Base-by-base conservation (phyloP, 2,113 vertebrate species). In the Catharus bicknelli region DNA sequence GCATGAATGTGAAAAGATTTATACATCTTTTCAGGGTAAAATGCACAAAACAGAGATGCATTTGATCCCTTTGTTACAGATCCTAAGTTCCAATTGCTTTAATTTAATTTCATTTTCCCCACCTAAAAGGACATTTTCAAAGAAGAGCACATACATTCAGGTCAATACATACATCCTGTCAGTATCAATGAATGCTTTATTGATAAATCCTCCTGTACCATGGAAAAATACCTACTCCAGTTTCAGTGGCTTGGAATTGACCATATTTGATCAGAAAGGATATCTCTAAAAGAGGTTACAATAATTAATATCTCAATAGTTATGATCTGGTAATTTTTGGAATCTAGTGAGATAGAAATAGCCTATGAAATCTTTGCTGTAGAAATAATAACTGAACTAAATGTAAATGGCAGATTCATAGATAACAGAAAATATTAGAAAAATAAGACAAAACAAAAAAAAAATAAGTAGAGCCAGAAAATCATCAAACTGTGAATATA, bases 111-210 rank as follows among this genome's bases (percentile, higher is more conserved):
- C 1, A 42, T 79, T 94, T 81, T 34, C 9, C 10, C 16, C 16
- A 50, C 3, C 6, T 26, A 22, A 5, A 48, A 77, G 26, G 26
- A 50, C 6, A 67, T 67, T 74, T 86, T 85, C 30, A 64, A 57
- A 34, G 22, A 58, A 36, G 3, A 70, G 7, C 22, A 61, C 7
- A 30, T 36, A 26, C 42, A 34, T 43, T 53, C n/a, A 50, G 6
- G 4, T 50, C 25, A 57, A 18, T 53, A 36, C 13, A 27, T 11
- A 11, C 34, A 13, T 55, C 22, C 53, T 63, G 34, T 64, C 38
- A 42, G 10, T 42, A 42, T 43, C 0, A 0, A 38, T 72, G 32
- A 75, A 54, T 30, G 15, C 2, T 57, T 58, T 30, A 62, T 19
- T 66, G 42, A 30, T 43, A 76, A 73, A 54, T 13, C 6, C 21